Conservation (phyloP, 1,140 invertebrate species). For the Rhyzopertha dominica region DNA sequence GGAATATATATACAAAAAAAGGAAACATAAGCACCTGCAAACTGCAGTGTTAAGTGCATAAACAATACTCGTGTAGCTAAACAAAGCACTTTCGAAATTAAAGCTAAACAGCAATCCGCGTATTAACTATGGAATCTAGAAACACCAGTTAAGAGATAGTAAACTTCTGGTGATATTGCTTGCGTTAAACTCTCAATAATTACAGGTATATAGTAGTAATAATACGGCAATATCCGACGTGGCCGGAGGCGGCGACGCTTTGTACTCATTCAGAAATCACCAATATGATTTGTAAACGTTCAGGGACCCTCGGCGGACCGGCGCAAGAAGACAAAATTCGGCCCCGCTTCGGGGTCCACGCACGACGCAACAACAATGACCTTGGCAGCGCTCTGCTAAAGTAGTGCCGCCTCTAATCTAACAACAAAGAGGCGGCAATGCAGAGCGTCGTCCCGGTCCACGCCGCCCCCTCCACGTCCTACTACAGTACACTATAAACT, state of each 20-base stretch:
- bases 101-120: too few species aligned
- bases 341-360: slow-evolving; percentile 6
- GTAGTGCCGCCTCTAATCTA: slow-evolving; percentile 36
- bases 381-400: slow-evolving; percentile 35
- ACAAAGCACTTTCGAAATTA: too few species aligned
- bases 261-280: slow-evolving; percentile 45
- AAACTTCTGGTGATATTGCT: slow-evolving; percentile 36
- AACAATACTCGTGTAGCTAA: too few species aligned
- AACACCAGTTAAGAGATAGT: too few species aligned
- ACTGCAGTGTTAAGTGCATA: too few species aligned
- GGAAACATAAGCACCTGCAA: too few species aligned
- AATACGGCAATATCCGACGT: slow-evolving; percentile 33
- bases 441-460: slow-evolving; percentile 28
- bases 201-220: slow-evolving; percentile 35
- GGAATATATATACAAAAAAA: too few species aligned
- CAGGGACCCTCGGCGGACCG: slow-evolving; percentile 1
- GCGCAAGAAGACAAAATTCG: too few species aligned
- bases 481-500: slow-evolving; percentile 46
- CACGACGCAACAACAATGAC: slow-evolving; percentile 20
- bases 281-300: slow-evolving; percentile 33
- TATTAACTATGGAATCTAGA: too few species aligned
- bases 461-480: slow-evolving; percentile 30
- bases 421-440: slow-evolving; percentile 34
- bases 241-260: slow-evolving; percentile 33
- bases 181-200: slow-evolving; percentile 37